Evolutionary conservation across 2,113 vertebrate genomes (phyloP).

Genomic region (Tichodroma muraria): DNA sequence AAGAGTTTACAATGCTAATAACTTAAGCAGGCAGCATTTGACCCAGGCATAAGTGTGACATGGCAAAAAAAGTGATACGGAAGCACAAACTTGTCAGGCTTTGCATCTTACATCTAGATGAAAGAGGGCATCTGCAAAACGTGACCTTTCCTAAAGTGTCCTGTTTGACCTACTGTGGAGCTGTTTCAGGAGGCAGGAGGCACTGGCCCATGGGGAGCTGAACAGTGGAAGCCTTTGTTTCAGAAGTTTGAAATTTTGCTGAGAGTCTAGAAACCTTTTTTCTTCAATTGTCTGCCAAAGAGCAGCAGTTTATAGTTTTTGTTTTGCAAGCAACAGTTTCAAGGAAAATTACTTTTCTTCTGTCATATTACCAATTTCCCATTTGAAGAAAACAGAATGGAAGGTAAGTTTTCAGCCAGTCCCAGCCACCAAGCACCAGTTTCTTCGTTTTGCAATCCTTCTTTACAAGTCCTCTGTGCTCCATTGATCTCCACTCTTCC

Average conservation of each 20-base stretch:
- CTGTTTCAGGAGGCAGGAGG: not conserved
- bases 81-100: conserved; percentile 9
- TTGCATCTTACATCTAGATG: not conserved
- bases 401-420: not conserved
- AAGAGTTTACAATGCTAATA: conserved; percentile 53
- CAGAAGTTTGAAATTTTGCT: not conserved
- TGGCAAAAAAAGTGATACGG: not conserved
- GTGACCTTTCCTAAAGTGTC: not conserved
- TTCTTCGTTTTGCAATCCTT: not conserved
- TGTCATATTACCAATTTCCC: not conserved
- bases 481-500: not conserved
- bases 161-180: not conserved
- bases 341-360: not conserved
- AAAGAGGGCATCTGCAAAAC: conserved; percentile 1
- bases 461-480: not conserved
- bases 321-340: not conserved
- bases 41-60: not conserved
- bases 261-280: not conserved
- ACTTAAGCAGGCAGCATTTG: conserved; percentile 36
- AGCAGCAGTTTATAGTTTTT: not conserved
- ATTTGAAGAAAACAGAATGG: not conserved
- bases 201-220: not conserved
- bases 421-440: not conserved
- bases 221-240: not conserved
- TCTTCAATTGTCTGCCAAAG: not conserved